Percentiles rank a stretch among this genome's conserved stretches.
Evolutionary conservation across 2,113 vertebrate genomes (phyloP).

Genomic region (Laterallus jamaicensis): DNA sequence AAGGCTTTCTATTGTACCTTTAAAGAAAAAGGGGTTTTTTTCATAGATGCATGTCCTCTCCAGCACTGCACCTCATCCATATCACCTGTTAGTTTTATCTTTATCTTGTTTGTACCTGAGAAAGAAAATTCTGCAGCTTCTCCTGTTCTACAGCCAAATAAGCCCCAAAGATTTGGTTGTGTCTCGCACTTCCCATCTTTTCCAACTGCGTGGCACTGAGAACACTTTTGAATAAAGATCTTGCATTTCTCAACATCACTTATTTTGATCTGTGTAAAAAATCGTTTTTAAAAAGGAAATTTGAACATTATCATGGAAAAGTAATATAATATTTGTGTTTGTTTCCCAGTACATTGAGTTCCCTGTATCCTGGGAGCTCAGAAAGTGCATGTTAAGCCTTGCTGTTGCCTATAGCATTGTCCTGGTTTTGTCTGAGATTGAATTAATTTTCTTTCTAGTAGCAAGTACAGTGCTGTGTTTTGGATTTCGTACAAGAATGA

Average conservation of each 20-base stretch:
- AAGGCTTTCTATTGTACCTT: background rate
- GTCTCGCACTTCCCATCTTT: conserved; percentile 82
- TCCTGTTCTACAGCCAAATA: conserved; percentile 80
- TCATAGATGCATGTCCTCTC: background rate
- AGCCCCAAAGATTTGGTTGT: conserved; percentile 81
- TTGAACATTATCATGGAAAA: background rate
- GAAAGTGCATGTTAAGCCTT: background rate
- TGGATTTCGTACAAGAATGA: too few relatives aligned
- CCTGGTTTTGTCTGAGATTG: too few relatives aligned
- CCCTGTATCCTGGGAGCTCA: background rate
- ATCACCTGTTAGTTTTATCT: conserved; percentile 63
- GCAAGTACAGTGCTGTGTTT: too few relatives aligned
- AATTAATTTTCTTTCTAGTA: too few relatives aligned
- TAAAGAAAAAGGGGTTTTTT: background rate
- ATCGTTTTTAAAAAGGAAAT: background rate
- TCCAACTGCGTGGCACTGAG: conserved; percentile 82
- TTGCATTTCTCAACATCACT: conserved; percentile 78
- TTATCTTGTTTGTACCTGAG: conserved; percentile 86
- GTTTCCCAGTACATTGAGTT: background rate
- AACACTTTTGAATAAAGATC: conserved; percentile 83
- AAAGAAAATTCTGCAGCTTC: conserved; percentile 80
- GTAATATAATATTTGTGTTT: background rate
- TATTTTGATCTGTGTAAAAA: conserved; percentile 60
- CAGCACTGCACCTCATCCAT: background rate
- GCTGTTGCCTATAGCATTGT: background rate